Base-by-base conservation (phyloP, 2,113 vertebrate genomes). In the Elaphurus davidianus region DNA sequence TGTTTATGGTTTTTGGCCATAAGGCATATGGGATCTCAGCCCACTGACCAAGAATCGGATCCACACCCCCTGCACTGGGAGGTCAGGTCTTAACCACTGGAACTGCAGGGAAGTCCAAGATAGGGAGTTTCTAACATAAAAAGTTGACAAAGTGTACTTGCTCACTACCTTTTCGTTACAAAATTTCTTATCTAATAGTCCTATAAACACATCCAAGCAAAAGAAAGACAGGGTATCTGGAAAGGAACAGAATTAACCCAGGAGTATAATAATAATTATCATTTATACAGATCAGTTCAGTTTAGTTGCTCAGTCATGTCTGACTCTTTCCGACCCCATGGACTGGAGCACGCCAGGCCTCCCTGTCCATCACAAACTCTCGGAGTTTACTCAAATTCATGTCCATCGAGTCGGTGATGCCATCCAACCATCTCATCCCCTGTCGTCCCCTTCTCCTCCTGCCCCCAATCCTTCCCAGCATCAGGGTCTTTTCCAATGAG, bases 121-220 rank as follows among this genome's bases (percentile, higher is more conserved):
- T 27, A 76, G 3, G 6, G 23, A 43, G 36, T 88, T 59, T n/a
- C 81, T 50, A 16, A 55, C 12, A 10, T 87, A 28, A 89, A 92
- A 84, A 0, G 13, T 91, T 88, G 43, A 90, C 45, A 17, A 94
- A 71, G 25, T 84, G 82, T 83, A 87, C 76, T 60, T 40, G 14
- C 16, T 94, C 25, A 5, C 7, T 83, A 60, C 19, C 6, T 6
- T 84, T 83, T 91, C 57, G 86, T 60, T 74, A 30, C 33, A 64
- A 82, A 90, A 60, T 57, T 21, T 79, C 19, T 84, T 90, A 25
- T 54, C 30, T 55, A 90, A 90, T 54, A 89, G 9, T 83, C 14
- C 19, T 57, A 95, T 40, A 88, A 91, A 95, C 23, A 52, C 10
- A 74, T 59, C 16, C 27, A 87, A 94, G 6, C 11, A 64, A 91